These are phyloP conservation scores for Orientallactaga bullata DNA, from an alignment of 2,113 vertebrate species.

Conservation along the genomic window DNA sequence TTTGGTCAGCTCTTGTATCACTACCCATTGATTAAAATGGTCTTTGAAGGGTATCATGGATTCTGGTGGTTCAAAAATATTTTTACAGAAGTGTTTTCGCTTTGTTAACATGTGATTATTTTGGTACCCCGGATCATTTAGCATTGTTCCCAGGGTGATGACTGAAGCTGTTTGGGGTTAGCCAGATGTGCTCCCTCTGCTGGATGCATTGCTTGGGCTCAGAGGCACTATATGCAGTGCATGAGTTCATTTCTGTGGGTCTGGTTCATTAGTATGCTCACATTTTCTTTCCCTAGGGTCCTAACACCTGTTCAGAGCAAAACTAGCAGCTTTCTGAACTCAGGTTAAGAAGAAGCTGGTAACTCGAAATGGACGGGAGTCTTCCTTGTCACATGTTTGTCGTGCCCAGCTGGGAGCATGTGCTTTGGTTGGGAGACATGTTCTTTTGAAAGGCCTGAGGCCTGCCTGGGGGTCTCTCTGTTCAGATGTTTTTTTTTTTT, in stretches of 20 bases:
- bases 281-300: neutral
- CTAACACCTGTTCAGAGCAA: neutral
- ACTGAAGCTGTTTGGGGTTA: neutral
- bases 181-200: slow-evolving; percentile 19
- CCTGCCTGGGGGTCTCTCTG: neutral
- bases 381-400: neutral
- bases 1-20: neutral
- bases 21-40: neutral
- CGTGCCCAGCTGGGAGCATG: no score
- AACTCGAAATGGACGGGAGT: neutral
- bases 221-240: rapidly evolving
- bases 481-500: no score
- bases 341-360: neutral
- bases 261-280: neutral
- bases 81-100: neutral
- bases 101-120: neutral
- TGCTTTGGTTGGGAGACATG: neutral
- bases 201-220: neutral
- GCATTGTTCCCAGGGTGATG: neutral
- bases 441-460: neutral
- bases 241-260: neutral
- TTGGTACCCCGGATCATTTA: neutral
- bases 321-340: neutral
- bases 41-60: neutral
- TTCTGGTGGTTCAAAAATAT: neutral